These are phyloP conservation scores for Cosmia pyralina DNA, from an alignment of 2,888 invertebrate species.

Conservation along the genomic window DNA sequence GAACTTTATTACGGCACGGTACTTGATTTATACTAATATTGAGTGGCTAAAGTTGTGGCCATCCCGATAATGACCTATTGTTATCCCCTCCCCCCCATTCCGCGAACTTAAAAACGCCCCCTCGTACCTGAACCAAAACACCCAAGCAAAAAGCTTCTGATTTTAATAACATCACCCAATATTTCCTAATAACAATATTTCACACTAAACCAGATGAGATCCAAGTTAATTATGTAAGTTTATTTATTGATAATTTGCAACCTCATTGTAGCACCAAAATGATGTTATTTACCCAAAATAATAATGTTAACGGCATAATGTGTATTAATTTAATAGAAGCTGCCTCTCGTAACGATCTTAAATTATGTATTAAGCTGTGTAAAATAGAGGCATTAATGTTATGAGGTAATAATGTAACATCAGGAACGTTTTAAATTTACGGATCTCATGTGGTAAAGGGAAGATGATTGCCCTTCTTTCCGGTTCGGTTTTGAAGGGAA, in stretches of 20 bases:
- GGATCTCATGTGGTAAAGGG: background rate
- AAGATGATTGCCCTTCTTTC: background rate
- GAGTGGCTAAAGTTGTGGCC: no score
- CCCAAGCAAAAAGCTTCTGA: no score
- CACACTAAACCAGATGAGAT: constrained; percentile 25
- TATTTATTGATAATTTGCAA: constrained; percentile 47
- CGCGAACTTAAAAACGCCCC: no score
- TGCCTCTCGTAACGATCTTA: constrained; percentile 34
- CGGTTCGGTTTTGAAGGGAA: background rate
- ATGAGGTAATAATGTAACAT: constrained; percentile 18
- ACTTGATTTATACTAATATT: no score
- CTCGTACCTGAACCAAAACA: background rate
- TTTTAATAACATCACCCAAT: constrained; percentile 11
- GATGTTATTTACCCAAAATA: constrained; percentile 33
- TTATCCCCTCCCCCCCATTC: no score
- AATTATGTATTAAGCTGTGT: constrained; percentile 48
- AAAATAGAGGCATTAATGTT: constrained; percentile 24
- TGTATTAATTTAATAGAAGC: constrained; percentile 44
- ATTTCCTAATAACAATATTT: constrained; percentile 31
- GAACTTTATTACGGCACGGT: no score
- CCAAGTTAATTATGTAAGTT: constrained; percentile 31
- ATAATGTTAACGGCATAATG: constrained; percentile 41
- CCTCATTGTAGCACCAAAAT: constrained; percentile 22
- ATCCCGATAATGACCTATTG: no score
- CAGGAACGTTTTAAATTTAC: constrained; percentile 36